Conservation (phyloP, 2,113 vertebrate species). For the Clinocottus analis region DNA sequence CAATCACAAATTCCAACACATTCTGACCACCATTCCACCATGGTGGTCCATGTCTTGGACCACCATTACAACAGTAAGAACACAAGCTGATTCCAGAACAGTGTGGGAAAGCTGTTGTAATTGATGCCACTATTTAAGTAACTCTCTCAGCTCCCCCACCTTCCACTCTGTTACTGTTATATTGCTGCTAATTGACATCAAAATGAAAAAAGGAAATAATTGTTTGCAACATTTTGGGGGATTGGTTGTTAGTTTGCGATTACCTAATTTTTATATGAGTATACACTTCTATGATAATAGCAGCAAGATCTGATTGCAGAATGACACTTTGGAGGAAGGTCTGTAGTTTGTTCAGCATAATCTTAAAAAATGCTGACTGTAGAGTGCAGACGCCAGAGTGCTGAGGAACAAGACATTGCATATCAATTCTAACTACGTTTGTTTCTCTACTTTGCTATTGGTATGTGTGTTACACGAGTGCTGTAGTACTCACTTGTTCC, state of each 20-base stretch:
- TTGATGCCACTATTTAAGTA: no score
- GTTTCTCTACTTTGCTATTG: background rate
- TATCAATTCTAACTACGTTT: background rate
- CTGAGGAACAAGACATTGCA: no score
- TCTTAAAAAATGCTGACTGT: background rate
- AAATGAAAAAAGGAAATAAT: background rate
- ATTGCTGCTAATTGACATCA: no score
- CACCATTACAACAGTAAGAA: no score
- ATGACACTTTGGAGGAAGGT: background rate
- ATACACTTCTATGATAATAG: background rate
- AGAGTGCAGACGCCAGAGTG: background rate
- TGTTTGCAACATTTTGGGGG: background rate
- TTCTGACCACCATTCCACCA: no score
- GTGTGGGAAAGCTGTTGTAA: no score
- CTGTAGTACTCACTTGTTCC: background rate
- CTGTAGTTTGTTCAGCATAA: background rate
- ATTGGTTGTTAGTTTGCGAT: background rate
- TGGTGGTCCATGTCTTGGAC: no score
- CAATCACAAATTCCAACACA: no score
- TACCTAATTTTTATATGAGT: background rate
- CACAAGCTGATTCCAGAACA: no score
- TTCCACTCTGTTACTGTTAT: no score
- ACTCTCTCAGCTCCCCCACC: no score
- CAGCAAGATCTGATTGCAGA: background rate
- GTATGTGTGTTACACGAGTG: background rate